Evolutionary conservation across 35 echinoderm and acorn worm species (phyloP).

Genomic region (Lytechinus pictus): DNA sequence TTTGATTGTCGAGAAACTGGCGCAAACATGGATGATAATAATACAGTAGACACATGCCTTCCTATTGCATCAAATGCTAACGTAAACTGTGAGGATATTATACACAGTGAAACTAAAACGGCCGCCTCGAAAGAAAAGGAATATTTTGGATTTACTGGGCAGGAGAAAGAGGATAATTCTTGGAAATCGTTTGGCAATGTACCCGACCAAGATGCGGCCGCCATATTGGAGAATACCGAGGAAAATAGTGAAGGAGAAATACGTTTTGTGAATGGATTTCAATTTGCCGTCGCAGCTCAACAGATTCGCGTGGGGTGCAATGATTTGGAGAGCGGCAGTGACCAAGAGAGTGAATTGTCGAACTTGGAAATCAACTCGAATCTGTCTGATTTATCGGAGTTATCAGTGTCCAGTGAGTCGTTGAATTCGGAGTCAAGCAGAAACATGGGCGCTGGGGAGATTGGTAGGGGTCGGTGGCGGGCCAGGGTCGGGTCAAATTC

Average conservation of each 20-base stretch:
- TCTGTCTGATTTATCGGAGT: constrained; percentile 44
- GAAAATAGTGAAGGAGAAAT: not conserved
- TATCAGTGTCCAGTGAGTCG: constrained; percentile 25
- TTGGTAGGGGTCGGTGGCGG: not conserved
- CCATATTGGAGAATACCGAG: constrained; percentile 17
- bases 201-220: not conserved
- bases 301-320: not conserved
- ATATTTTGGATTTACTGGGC: constrained; percentile 27
- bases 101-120: not conserved
- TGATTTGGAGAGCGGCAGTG: constrained; percentile 20
- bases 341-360: not conserved
- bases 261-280: constrained; percentile 50
- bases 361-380: constrained; percentile 50
- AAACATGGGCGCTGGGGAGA: not conserved
- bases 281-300: constrained; percentile 38
- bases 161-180: constrained; percentile 21
- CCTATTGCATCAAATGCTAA: not conserved
- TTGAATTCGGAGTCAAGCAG: constrained; percentile 21
- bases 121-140: not conserved
- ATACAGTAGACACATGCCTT: not conserved
- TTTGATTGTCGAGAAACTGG: not conserved
- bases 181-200: constrained; percentile 24
- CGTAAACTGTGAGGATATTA: not conserved
- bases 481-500: constrained; percentile 30
- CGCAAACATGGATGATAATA: not conserved